Conservation (phyloP, 2,113 vertebrate species). For the Antigone vipio region DNA sequence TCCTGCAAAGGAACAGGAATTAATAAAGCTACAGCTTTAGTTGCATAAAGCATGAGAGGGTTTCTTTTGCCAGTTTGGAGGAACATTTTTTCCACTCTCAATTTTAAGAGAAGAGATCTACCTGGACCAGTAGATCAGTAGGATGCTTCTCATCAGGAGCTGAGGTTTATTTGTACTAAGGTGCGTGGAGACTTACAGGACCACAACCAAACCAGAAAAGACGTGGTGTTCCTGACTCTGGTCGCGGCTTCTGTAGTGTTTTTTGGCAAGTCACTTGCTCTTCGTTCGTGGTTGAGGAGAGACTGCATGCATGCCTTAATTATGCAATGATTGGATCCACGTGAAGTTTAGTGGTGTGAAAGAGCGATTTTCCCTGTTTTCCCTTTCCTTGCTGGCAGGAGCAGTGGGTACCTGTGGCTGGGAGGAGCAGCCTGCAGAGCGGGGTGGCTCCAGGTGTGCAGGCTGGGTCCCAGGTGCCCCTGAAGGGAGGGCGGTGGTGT, state of each 20-base stretch:
- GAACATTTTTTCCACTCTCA: background rate
- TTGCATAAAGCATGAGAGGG: background rate
- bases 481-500: accelerated
- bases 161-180: background rate
- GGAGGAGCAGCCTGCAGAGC: background rate
- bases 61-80: background rate
- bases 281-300: background rate
- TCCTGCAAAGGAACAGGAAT: background rate
- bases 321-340: background rate
- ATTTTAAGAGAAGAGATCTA: background rate
- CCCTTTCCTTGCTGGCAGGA: background rate
- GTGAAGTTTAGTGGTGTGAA: background rate
- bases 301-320: background rate
- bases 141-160: background rate
- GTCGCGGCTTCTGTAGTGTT: too few species aligned
- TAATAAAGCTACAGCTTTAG: background rate
- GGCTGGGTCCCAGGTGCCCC: background rate
- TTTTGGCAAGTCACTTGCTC: background rate
- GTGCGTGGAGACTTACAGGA: background rate
- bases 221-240: background rate
- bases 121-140: background rate
- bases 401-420: accelerated
- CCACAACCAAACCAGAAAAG: background rate
- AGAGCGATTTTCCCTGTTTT: background rate
- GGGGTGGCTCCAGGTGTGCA: accelerated